Base-by-base conservation (phyloP, 2,888 invertebrate species). In the Chaetoderma sp. region DNA sequence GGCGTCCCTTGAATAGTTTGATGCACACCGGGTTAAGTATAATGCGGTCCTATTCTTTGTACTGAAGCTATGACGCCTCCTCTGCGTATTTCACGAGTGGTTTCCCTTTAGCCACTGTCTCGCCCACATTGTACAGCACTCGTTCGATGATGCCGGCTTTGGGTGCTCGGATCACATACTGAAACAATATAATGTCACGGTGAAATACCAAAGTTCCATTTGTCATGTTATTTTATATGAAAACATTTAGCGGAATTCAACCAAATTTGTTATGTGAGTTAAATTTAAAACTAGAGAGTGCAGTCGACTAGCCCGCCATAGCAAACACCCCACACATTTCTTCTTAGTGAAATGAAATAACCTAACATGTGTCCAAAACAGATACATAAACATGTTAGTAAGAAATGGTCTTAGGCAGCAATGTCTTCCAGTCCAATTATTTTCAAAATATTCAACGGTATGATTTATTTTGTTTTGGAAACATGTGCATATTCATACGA, bases 141-240 rank as follows among this genome's bases (percentile, higher is more conserved):
- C 91, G 90, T 52, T 92, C 90, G 2, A 98, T 91, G 5, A 88
- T 90, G 52, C 94, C 96, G 82, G 93, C 91, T 49, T 91, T 89
- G 0, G 93, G 91, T 2, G 97, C 94, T 76, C 93, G 93, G 16
- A 99, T 92, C 16, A 96, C 92, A 85, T 98, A 93, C 90, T 91
- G 83, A 33, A 87, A 72, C 59, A 74, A 73, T 75, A 65, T 68
- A 18, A 28, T 60, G 45, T 5, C 21, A 25, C 16, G 65, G 32
- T 39, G 8, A n/a, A 54, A 27, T 54, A 8, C 10, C 10, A 8
- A 54, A 13, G 6, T 10, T 13, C n/a, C 10, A 36, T 36, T 36
- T 36, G 16, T 36, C n/a, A 36, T 36, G 16, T 16, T 36, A 36
- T 13, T 36, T 13, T 36, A 36, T 36, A n/a, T 36, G 39, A n/a